Base-by-base conservation (phyloP, 2,113 vertebrate species). In the Indicator maculatus region DNA sequence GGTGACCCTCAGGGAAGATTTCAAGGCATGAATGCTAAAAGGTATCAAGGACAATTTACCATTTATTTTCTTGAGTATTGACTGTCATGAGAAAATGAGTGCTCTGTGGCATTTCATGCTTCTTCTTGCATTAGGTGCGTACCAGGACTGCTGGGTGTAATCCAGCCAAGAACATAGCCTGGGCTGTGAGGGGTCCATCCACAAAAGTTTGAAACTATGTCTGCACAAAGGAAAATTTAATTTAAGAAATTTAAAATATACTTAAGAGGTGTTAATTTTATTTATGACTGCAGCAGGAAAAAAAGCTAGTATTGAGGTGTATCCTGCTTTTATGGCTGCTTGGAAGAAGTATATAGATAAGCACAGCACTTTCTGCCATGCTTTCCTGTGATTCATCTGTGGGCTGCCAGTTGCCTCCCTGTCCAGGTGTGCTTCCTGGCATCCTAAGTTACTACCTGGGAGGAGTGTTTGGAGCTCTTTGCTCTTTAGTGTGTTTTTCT, bases 361-460 rank as follows among this genome's bases (percentile, higher is more conserved):
- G 70, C 41, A 23, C 28, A 47, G 59, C 0, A 2, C 27, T 86
- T 70, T 45, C 44, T 56, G 45, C 27, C 27, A 27, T 0, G 1
- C 59, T 67, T 85, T 39, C 36, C 60, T 71, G 58, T 1, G 1
- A 14, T 44, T 81, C 39, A 31, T 14, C 33, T 0, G 0, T 31
- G 41, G 41, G 73, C 30, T 88, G 59, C 59, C 2, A 1, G 33
- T 69, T 71, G 44, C 27, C 65, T 0, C 1, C 60, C 74, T n/a
- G 8, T 6, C 70, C 52, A 6, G 26, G 31, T 30, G 56, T 39
- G 11, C 56, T 84, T 50, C 64, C 45, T 2, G 0, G 30, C 58
- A 44, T 56, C 56, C 59, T 0, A 0, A 26, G 18, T 33, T 2
- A 1, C 53, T 50, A 53, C 12, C 45, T 0, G 0, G 9, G 41